phyloP scores from a whole-genome alignment of 2,888 invertebrate genomes.

The Ophion obscuratus region DNA sequence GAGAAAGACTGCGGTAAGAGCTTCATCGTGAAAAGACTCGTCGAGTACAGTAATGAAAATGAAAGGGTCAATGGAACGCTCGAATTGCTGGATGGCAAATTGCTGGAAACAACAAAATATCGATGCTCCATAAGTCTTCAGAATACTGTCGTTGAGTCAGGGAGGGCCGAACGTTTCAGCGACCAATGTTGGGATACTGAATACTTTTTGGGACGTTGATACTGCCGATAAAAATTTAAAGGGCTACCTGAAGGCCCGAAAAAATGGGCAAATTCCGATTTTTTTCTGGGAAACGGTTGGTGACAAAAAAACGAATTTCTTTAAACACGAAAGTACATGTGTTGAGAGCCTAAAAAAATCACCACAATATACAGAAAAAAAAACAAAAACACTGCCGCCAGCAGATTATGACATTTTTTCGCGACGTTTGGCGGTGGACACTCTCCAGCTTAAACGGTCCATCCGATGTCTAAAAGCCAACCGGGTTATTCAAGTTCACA shows the following conservation, averaged over 20 bases:
- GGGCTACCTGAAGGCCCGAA: background rate
- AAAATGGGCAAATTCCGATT: no score
- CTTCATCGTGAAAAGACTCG: slow-evolving; percentile 17
- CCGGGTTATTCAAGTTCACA: no score
- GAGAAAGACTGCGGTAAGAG: slow-evolving; percentile 87
- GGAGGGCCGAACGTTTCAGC: background rate
- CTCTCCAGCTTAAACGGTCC: no score
- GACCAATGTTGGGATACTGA: background rate
- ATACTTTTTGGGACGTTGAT: background rate
- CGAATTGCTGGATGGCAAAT: background rate
- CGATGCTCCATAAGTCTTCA: background rate
- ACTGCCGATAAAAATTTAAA: background rate
- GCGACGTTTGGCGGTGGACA: no score
- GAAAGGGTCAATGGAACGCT: background rate
- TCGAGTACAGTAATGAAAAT: background rate
- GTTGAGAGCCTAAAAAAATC: no score
- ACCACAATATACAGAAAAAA: no score
- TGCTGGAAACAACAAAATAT: background rate
- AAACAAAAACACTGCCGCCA: no score
- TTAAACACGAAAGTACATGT: no score
- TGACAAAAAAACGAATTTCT: no score
- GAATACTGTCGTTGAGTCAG: background rate
- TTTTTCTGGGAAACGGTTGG: no score
- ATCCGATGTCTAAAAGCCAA: no score
- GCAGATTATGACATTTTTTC: no score